These are phyloP conservation scores for Symphodus melops DNA, from an alignment of 2,113 vertebrate species.

Conservation along the genomic window DNA sequence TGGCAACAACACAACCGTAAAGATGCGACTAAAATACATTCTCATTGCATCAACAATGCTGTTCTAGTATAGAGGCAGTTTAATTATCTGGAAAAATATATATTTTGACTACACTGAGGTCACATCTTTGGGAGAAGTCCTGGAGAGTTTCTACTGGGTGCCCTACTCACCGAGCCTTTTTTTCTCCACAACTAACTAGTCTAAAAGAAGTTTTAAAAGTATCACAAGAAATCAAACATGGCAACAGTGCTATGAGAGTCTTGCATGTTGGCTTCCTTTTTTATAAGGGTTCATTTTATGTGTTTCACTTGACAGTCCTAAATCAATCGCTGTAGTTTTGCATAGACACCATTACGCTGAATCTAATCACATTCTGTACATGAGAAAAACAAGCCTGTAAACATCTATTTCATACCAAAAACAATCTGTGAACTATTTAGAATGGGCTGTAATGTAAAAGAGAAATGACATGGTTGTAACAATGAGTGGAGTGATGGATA, in stretches of 20 bases:
- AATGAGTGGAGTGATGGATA: background rate
- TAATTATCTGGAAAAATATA: conserved; percentile 63
- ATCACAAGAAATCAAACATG: conserved; percentile 50
- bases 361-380: conserved; percentile 71
- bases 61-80: conserved; percentile 71
- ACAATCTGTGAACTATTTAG: conserved; percentile 9
- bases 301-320: conserved; percentile 43
- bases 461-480: conserved; percentile 32
- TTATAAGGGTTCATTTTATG: conserved; percentile 31
- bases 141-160: conserved; percentile 43
- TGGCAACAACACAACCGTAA: conserved; percentile 50
- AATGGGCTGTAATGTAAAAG: conserved; percentile 15
- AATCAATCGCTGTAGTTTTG: conserved; percentile 72
- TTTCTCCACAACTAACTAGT: conserved; percentile 14
- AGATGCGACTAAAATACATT: conserved; percentile 78
- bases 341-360: conserved; percentile 78
- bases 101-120: conserved; percentile 59
- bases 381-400: conserved; percentile 64
- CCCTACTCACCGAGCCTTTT: conserved; percentile 5
- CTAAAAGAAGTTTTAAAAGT: conserved; percentile 26
- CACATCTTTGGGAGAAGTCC: conserved; percentile 66
- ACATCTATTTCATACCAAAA: conserved; percentile 41
- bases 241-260: conserved; percentile 35
- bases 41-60: conserved; percentile 73
- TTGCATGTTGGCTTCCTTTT: conserved; percentile 38